These are phyloP conservation scores for Pseudomyrmex concolor DNA, from an alignment of 1,140 invertebrate genomes.

Conservation along the genomic window DNA sequence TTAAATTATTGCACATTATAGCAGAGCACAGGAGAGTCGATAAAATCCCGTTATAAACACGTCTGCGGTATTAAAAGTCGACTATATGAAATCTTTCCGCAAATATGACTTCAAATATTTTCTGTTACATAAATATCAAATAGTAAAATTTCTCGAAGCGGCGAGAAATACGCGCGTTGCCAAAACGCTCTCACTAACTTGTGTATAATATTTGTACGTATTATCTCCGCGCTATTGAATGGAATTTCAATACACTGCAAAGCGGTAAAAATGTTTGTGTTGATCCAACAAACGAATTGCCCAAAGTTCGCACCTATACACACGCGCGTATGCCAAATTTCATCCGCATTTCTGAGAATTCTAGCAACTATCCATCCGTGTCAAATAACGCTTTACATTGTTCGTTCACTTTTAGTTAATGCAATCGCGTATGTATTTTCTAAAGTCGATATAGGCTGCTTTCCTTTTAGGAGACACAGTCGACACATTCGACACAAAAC, in stretches of 20 bases:
- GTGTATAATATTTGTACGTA: conserved; percentile 5
- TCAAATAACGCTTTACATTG: conserved; percentile 25
- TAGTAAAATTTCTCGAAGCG: conserved; percentile 30
- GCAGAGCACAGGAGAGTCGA: not conserved
- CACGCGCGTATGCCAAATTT: not conserved
- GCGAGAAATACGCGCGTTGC: conserved; percentile 1
- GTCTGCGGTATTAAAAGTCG: not conserved
- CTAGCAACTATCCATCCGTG: not conserved
- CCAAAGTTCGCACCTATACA: not conserved
- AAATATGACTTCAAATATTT: conserved; percentile 31
- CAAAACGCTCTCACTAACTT: conserved; percentile 35
- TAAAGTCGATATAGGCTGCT: conserved; percentile 6
- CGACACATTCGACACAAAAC: no score
- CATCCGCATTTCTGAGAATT: conserved; percentile 7
- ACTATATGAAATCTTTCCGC: conserved; percentile 1
- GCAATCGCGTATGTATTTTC: not conserved
- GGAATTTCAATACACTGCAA: conserved; percentile 32
- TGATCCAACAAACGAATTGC: conserved; percentile 4
- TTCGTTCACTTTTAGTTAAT: conserved; percentile 21
- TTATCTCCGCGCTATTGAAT: conserved; percentile 45
- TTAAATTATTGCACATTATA: not conserved
- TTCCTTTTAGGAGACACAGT: no score
- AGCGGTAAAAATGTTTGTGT: conserved; percentile 18
- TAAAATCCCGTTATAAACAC: conserved; percentile 19
- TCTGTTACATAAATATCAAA: conserved; percentile 5